phyloP scores from a whole-genome alignment of 2,113 vertebrate genomes.

The Pollimyrus isidori region DNA sequence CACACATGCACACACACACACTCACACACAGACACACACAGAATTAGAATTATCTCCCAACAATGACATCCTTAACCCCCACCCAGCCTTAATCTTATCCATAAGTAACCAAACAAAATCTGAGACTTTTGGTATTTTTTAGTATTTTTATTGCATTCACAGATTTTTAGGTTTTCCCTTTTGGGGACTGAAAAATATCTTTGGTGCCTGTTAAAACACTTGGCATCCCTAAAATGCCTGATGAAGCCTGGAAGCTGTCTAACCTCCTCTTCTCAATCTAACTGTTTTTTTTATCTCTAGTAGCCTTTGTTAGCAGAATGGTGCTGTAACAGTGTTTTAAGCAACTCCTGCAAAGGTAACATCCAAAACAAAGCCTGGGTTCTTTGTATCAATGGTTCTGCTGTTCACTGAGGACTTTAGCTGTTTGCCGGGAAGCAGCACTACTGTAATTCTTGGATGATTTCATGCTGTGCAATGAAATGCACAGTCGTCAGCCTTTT shows the following conservation, averaged over 20 bases:
- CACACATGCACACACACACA: too few species aligned
- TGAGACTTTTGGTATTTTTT: too few species aligned
- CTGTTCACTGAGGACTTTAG: neutral
- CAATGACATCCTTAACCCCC: too few species aligned
- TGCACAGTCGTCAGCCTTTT: conserved; percentile 35
- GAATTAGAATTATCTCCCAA: too few species aligned
- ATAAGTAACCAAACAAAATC: too few species aligned
- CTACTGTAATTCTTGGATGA: neutral
- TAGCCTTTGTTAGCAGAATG: neutral
- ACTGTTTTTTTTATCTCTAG: neutral
- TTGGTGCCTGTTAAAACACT: neutral
- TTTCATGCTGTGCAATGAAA: neutral
- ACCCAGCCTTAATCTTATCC: too few species aligned
- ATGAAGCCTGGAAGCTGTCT: neutral
- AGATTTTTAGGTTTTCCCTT: neutral
- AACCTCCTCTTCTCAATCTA: neutral
- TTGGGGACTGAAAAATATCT: neutral
- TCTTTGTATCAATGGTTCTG: neutral
- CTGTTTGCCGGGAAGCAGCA: neutral
- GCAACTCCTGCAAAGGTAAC: neutral
- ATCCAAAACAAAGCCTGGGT: neutral
- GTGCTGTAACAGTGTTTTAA: neutral
- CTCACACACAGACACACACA: neutral
- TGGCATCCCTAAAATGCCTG: neutral
- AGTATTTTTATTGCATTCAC: too few species aligned